Percentiles rank a stretch among this genome's conserved stretches.
Evolutionary conservation across 2,888 invertebrate genomes (phyloP).

Genomic region (Tetragonula carbonaria): DNA sequence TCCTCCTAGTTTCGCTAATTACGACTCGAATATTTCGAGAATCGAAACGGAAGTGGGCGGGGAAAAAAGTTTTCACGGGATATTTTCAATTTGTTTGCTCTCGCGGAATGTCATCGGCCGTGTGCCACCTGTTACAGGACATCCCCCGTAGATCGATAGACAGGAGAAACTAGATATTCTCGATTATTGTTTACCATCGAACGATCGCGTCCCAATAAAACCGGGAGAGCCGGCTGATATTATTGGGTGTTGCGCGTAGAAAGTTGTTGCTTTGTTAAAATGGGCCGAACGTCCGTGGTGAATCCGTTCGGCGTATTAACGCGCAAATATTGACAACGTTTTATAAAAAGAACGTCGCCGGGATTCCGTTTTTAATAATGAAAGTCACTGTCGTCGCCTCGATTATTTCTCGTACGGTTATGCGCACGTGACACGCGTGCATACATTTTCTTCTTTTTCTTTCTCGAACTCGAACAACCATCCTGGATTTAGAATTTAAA

Average conservation of each 20-base stretch:
- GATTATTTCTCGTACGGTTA: neutral
- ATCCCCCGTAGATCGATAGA: slow-evolving; percentile 6
- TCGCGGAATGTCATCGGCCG: neutral
- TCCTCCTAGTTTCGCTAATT: neutral
- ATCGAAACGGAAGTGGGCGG: neutral
- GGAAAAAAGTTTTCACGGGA: neutral
- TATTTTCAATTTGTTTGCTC: slow-evolving; percentile 12
- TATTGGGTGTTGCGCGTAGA: slow-evolving; percentile 18
- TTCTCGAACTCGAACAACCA: too few relatives aligned
- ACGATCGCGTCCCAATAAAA: slow-evolving; percentile 28
- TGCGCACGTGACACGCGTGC: neutral
- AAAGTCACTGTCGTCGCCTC: neutral
- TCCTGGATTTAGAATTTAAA: too few relatives aligned
- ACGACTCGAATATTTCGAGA: neutral
- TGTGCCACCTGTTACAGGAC: slow-evolving; percentile 11
- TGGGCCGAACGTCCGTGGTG: neutral
- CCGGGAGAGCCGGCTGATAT: slow-evolving; percentile 5
- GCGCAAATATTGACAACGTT: slow-evolving; percentile 29
- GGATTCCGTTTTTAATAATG: neutral
- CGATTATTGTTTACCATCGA: slow-evolving; percentile 30
- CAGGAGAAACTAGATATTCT: slow-evolving; percentile 8
- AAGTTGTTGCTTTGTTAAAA: slow-evolving; percentile 41
- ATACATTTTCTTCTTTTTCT: too few relatives aligned
- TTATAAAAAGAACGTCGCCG: neutral
- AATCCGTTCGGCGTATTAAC: slow-evolving; percentile 1